A percentile compares a stretch with the other conserved stretches of the same genome.
Conservation (phyloP, 2,888 invertebrate genomes). For the Perithous albicinctus region DNA sequence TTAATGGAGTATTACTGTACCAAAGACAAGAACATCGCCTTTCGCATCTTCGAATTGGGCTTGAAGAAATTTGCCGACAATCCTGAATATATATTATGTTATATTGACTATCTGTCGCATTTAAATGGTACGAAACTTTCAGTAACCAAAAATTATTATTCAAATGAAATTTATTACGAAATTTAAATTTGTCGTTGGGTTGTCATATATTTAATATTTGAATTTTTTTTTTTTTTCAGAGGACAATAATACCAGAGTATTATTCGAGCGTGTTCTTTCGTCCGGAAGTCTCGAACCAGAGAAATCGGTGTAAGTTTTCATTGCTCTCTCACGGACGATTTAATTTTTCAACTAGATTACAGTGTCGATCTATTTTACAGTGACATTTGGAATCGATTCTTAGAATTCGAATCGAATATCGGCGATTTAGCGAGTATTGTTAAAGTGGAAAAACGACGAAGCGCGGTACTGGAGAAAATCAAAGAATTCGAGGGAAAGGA, state of each 20-base stretch:
- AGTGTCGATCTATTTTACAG: constrained; percentile 84
- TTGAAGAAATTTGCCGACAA: constrained; percentile 98
- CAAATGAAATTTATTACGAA: too few species aligned
- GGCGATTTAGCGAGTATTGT: constrained; percentile 98
- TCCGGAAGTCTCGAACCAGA: constrained; percentile 96
- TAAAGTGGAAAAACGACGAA: constrained; percentile 97
- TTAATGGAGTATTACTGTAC: constrained; percentile 99
- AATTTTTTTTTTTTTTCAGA: constrained; percentile 87
- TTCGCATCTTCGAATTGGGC: constrained; percentile 98
- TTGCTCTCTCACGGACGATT: background rate
- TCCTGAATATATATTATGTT: constrained; percentile 97
- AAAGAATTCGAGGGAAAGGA: constrained; percentile 99
- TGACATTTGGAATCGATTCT: constrained; percentile 99
- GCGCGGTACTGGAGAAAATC: constrained; percentile 96
- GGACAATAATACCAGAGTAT: constrained; percentile 99
- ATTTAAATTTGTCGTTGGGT: background rate
- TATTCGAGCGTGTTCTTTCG: constrained; percentile 98
- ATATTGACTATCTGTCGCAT: constrained; percentile 98
- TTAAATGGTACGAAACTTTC: constrained; percentile 90
- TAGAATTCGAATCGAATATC: constrained; percentile 99
- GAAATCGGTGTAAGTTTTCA: constrained; percentile 93
- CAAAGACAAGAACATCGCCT: constrained; percentile 98
- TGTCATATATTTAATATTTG: background rate
- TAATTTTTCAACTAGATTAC: background rate
- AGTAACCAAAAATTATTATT: constrained; percentile 29